phyloP scores from a whole-genome alignment of 2,797 vertebrate species.

The Channa striata region DNA sequence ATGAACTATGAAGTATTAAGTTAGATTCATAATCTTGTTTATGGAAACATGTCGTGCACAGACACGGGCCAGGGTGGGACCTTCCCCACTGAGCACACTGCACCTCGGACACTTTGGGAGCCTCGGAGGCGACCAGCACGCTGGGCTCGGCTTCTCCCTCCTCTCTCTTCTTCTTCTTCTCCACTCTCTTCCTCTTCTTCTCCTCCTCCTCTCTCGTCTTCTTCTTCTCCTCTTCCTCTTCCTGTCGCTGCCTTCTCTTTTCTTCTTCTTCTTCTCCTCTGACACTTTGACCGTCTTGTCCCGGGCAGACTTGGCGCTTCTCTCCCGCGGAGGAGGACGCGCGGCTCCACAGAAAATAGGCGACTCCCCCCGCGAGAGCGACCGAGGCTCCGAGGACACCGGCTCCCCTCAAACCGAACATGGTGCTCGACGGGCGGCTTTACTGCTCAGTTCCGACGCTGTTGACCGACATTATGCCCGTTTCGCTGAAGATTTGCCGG shows the following conservation, averaged over 20 bases:
- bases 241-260: background rate
- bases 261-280: background rate
- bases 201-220: background rate
- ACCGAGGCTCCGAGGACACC: constrained; percentile 72
- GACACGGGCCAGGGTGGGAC: no score
- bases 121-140: background rate
- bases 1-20: no score
- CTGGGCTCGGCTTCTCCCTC: background rate
- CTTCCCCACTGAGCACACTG: no score
- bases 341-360: constrained; percentile 76
- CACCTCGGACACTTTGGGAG: background rate
- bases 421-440: constrained; percentile 24
- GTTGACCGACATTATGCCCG: background rate
- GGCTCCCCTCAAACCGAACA: constrained; percentile 71
- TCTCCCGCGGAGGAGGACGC: constrained; percentile 22
- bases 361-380: constrained; percentile 76
- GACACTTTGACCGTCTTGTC: background rate
- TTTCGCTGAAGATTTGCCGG: background rate
- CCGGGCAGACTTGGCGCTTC: background rate
- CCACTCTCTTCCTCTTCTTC: no score
- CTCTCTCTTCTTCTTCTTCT: background rate
- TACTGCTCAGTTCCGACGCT: background rate
- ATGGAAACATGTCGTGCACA: no score
- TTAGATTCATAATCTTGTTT: no score
- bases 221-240: background rate